Conservation (phyloP, 2,113 vertebrate species). For the Burhinus oedicnemus region DNA sequence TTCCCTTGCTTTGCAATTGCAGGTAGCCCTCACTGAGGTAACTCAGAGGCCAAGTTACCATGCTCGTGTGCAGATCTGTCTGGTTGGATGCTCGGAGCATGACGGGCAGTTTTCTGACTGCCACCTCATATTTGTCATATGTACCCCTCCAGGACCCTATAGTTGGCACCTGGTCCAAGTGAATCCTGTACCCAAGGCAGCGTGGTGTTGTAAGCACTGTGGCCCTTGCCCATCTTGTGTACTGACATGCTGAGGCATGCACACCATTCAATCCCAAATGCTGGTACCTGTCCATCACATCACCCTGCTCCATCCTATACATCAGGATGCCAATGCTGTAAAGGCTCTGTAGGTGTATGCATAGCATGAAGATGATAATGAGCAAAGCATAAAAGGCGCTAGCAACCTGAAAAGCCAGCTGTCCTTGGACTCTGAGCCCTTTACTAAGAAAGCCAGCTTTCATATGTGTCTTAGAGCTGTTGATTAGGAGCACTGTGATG, state of each 20-base stretch:
- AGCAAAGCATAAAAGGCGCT: neutral
- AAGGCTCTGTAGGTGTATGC: neutral
- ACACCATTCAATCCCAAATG: neutral
- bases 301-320: neutral
- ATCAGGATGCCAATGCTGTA: neutral
- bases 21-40: neutral
- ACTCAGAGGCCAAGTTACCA: neutral
- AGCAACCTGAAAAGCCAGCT: neutral
- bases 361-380: neutral
- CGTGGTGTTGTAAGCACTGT: neutral
- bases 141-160: neutral
- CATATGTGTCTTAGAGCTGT: neutral
- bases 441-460: neutral
- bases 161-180: neutral
- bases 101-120: neutral
- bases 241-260: neutral
- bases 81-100: neutral
- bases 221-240: neutral
- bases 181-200: neutral
- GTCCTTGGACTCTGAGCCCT: neutral
- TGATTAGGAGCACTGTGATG: neutral
- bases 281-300: neutral
- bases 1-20: neutral
- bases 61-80: neutral
- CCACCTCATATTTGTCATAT: neutral